These are phyloP conservation scores for Potamarius usumacintae DNA, from an alignment of 2,113 vertebrate species.

Conservation along the genomic window DNA sequence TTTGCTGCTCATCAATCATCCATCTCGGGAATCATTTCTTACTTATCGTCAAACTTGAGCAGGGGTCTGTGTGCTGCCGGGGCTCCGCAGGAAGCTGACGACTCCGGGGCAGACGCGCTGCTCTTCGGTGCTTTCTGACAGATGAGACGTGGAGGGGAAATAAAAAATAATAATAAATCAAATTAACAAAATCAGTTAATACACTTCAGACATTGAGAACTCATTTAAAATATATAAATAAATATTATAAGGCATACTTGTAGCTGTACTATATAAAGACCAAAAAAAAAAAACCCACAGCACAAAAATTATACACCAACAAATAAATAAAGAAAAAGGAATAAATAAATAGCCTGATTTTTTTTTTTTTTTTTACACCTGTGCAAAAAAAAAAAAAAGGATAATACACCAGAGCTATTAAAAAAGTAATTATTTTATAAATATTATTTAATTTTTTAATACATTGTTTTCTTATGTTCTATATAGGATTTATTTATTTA, in stretches of 20 bases:
- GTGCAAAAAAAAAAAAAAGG: not conserved
- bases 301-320: not conserved
- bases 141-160: not conserved
- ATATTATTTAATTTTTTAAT: not conserved
- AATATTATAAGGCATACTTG: not conserved
- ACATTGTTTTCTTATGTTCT: not conserved
- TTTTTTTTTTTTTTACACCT: too few relatives aligned
- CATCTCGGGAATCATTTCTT: constrained; percentile 42
- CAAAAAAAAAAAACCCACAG: not conserved
- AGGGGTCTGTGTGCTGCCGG: constrained; percentile 73
- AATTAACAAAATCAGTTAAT: not conserved
- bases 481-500: not conserved
- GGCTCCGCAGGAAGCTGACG: constrained; percentile 68
- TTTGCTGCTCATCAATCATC: too few relatives aligned
- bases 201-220: not conserved
- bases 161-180: not conserved
- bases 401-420: too few relatives aligned
- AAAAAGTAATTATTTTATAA: too few relatives aligned
- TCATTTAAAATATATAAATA: not conserved
- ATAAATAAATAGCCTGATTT: too few relatives aligned
- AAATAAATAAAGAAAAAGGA: not conserved
- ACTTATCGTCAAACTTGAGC: constrained; percentile 77
- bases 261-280: too few relatives aligned
- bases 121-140: constrained; percentile 71
- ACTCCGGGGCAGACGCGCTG: constrained; percentile 65